phyloP scores from a whole-genome alignment of 1,140 invertebrate species.

The Leptopilina clavipes region DNA sequence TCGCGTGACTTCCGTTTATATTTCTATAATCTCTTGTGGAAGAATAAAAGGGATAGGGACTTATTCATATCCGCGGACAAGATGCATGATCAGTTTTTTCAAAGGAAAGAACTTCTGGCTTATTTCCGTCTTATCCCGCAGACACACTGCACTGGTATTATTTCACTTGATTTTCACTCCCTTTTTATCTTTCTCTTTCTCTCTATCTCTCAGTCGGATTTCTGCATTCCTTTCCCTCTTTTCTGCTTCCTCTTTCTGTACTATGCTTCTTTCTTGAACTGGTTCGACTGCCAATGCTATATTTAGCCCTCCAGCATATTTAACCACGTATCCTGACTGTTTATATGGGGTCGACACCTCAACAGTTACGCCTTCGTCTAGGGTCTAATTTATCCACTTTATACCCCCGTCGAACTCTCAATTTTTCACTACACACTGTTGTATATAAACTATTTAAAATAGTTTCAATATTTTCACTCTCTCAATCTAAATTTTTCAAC shows the following conservation, averaged over 20 bases:
- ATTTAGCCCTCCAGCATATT: slow-evolving; percentile 53
- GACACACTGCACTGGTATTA: slow-evolving; percentile 10
- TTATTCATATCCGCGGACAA: background rate
- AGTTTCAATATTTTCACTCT: background rate
- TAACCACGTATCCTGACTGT: slow-evolving; percentile 45
- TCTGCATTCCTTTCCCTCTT: slow-evolving; percentile 36
- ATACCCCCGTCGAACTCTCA: background rate
- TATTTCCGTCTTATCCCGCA: slow-evolving; percentile 44
- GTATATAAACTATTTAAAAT: background rate
- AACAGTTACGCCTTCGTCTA: slow-evolving; percentile 22
- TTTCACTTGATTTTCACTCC: slow-evolving; percentile 42
- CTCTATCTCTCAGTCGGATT: slow-evolving; percentile 39
- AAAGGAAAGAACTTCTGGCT: slow-evolving; percentile 35
- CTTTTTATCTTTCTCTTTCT: slow-evolving; percentile 11
- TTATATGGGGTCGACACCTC: slow-evolving; percentile 63
- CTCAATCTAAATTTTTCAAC: background rate
- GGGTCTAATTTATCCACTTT: slow-evolving; percentile 3
- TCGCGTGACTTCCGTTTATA: slow-evolving; percentile 47
- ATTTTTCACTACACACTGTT: background rate
- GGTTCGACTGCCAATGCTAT: slow-evolving; percentile 57
- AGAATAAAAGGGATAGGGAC: background rate
- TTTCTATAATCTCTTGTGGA: slow-evolving; percentile 1
- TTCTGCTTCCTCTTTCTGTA: slow-evolving; percentile 44
- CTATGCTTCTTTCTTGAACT: slow-evolving; percentile 48
- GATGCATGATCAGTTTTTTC: background rate